Conservation (phyloP, 2,888 invertebrate genomes). For the Merodon equestris region DNA sequence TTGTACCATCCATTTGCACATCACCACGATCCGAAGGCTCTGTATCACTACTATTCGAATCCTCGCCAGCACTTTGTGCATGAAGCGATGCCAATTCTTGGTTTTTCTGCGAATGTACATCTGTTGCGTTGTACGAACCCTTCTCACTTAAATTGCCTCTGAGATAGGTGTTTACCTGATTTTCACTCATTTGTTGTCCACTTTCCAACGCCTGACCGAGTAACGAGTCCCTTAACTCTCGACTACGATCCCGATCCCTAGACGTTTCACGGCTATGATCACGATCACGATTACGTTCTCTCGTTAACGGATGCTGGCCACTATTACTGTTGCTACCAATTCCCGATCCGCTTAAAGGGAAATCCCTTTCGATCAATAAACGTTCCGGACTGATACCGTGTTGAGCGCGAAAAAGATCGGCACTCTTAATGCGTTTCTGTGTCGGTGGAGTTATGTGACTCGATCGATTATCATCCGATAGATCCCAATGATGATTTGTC, state of each 20-base stretch:
- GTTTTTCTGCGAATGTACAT: conserved; percentile 76
- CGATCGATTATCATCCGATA: conserved; percentile 81
- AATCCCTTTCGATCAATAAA: conserved; percentile 77
- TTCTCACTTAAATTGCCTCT: neutral
- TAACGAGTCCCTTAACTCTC: conserved; percentile 86
- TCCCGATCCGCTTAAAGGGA: conserved; percentile 73
- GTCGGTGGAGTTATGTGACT: conserved; percentile 81
- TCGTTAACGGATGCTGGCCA: conserved; percentile 77
- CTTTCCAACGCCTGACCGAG: conserved; percentile 89
- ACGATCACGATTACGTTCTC: conserved; percentile 74
- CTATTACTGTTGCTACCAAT: conserved; percentile 70
- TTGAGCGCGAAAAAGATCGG: conserved; percentile 84
- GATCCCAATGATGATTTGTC: conserved; percentile 81
- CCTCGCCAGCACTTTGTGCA: conserved; percentile 88
- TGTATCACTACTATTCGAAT: conserved; percentile 91
- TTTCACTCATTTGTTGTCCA: conserved; percentile 79
- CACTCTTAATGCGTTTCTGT: conserved; percentile 85
- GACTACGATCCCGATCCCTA: conserved; percentile 81
- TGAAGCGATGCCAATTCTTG: conserved; percentile 81
- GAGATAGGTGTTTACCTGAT: conserved; percentile 53
- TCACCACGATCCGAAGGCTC: conserved; percentile 85
- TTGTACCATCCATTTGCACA: conserved; percentile 82
- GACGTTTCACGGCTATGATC: conserved; percentile 73
- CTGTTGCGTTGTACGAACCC: neutral
- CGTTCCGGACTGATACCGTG: conserved; percentile 80